Evolutionary conservation across 2,888 invertebrate species (phyloP).

Genomic region (Apodemia mormo): DNA sequence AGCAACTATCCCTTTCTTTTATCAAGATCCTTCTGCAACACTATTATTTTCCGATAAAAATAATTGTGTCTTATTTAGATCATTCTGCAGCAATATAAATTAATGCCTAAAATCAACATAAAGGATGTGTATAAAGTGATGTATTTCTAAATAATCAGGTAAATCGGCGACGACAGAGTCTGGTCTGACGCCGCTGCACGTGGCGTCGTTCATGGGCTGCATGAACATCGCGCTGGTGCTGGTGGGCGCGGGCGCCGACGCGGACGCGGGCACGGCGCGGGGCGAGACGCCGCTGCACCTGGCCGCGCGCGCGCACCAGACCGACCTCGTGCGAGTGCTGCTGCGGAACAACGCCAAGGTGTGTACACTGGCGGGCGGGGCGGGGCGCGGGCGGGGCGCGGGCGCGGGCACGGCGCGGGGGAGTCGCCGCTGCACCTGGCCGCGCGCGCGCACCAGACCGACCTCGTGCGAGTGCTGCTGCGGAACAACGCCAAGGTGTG

Average conservation of each 20-base stretch:
- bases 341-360: constrained; percentile 96
- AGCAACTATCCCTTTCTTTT: no score
- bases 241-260: constrained; percentile 94
- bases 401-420: no score
- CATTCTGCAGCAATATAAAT: no score
- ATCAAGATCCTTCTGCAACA: no score
- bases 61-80: no score
- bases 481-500: constrained; percentile 93
- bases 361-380: not conserved
- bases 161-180: constrained; percentile 87
- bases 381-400: no score
- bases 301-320: constrained; percentile 98
- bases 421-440: constrained; percentile 98
- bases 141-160: constrained; percentile 53
- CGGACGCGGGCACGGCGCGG: constrained; percentile 96
- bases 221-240: constrained; percentile 99
- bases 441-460: constrained; percentile 98
- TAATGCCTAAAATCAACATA: no score
- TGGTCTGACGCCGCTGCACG: constrained; percentile 97
- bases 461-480: constrained; percentile 87
- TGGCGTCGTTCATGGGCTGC: constrained; percentile 99
- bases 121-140: not conserved
- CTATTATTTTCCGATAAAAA: no score
- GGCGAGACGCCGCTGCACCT: constrained; percentile 98
- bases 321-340: constrained; percentile 97